Evolutionary conservation across 2,113 vertebrate species (phyloP).

Genomic region (Galemys pyrenaicus): DNA sequence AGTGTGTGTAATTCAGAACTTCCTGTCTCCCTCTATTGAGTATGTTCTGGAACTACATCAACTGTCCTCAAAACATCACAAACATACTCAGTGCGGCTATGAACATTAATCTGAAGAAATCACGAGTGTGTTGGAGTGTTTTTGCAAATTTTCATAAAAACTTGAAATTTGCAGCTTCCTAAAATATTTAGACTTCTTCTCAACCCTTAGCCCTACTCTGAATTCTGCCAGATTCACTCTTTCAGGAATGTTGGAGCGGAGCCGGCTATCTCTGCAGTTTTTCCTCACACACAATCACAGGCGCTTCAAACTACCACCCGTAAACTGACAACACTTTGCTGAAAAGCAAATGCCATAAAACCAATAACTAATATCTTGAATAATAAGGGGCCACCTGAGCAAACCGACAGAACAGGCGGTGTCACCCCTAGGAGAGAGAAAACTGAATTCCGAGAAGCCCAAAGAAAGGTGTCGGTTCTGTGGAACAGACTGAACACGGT

Average conservation of each 20-base stretch:
- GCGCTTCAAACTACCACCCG: slow-evolving; percentile 61
- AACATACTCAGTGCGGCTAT: background rate
- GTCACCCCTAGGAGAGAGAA: background rate
- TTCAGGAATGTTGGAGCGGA: slow-evolving; percentile 67
- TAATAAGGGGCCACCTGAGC: background rate
- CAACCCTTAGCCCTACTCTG: slow-evolving; percentile 75
- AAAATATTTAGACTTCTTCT: slow-evolving; percentile 79
- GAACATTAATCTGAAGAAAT: slow-evolving; percentile 62
- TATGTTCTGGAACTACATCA: slow-evolving; percentile 10
- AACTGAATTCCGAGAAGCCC: background rate
- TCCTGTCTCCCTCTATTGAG: slow-evolving; percentile 72
- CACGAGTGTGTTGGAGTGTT: slow-evolving; percentile 70
- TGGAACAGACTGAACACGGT: background rate
- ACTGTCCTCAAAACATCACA: slow-evolving; percentile 30
- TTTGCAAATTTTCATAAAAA: slow-evolving; percentile 73
- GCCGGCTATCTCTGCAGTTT: slow-evolving; percentile 71
- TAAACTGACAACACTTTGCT: slow-evolving; percentile 61
- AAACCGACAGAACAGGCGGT: background rate
- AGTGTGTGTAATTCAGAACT: background rate
- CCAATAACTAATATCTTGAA: slow-evolving; percentile 50
- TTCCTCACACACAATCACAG: slow-evolving; percentile 74
- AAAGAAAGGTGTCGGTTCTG: background rate
- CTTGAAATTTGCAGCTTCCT: slow-evolving; percentile 78
- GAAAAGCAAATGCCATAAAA: slow-evolving; percentile 57
- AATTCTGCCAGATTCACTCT: slow-evolving; percentile 76